A percentile compares a stretch with the other conserved stretches of the same genome.
Conservation (phyloP, 2,113 vertebrate genomes). For the Passer domesticus region DNA sequence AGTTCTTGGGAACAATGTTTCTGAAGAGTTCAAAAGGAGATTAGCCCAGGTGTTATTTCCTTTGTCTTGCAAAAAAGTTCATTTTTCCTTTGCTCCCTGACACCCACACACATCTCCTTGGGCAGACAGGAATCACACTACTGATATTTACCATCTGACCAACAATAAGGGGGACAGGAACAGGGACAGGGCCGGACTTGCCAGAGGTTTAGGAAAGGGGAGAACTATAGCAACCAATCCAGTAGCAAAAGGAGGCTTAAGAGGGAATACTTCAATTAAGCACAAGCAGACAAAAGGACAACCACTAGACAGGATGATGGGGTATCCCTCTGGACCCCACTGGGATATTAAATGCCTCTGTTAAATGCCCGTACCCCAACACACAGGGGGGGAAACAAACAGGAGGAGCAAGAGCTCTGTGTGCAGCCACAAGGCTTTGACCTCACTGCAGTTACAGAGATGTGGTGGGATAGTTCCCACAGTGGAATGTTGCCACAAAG, state of each 20-base stretch:
- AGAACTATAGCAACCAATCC: neutral
- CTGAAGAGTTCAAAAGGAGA: neutral
- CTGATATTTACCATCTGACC: neutral
- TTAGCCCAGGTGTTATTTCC: neutral
- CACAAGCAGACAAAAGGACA: neutral
- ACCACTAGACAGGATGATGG: neutral
- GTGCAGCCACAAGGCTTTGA: neutral
- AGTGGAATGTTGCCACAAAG: neutral
- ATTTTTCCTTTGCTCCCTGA: neutral
- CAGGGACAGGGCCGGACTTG: neutral
- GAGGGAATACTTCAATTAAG: neutral
- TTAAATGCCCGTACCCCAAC: neutral
- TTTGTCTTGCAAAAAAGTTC: neutral
- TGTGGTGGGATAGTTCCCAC: neutral
- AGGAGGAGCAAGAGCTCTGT: neutral
- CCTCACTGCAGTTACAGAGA: neutral
- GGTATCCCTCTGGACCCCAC: neutral
- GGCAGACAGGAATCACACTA: neutral
- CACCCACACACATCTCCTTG: neutral
- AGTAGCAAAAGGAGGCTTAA: neutral
- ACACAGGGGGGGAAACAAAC: accelerated
- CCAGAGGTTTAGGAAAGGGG: neutral
- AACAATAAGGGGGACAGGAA: neutral
- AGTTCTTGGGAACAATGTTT: neutral
- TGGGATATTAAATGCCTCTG: neutral